Conservation (phyloP, 2,888 invertebrate species). For the Eumacrocentrus americanus region DNA sequence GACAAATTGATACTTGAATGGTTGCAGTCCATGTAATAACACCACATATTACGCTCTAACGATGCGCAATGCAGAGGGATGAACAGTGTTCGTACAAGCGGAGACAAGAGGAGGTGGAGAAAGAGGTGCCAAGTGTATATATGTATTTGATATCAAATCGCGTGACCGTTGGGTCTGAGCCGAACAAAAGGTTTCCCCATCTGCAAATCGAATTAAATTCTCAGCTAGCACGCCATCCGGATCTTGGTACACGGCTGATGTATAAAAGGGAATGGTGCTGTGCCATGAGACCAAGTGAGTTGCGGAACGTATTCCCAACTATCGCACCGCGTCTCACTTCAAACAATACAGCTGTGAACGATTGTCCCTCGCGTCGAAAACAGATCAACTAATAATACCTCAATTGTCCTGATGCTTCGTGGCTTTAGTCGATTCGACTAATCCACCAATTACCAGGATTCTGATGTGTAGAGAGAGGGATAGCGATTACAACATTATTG, state of each 20-base stretch:
- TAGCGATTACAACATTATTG: conserved; percentile 18
- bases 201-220: conserved; percentile 59
- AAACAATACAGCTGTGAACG: conserved; percentile 36
- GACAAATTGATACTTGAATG: too few species aligned
- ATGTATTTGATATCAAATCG: conserved; percentile 47
- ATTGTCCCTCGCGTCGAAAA: conserved; percentile 31
- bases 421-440: too few species aligned
- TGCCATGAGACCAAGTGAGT: conserved; percentile 52
- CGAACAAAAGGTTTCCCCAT: conserved; percentile 58
- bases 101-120: conserved; percentile 16
- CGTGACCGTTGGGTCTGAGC: conserved; percentile 58
- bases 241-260: conserved; percentile 39
- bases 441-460: too few species aligned
- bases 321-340: conserved; percentile 59
- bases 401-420: not conserved
- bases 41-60: too few species aligned
- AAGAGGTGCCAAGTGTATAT: conserved; percentile 25
- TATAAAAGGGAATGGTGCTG: conserved; percentile 52
- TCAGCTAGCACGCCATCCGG: conserved; percentile 56
- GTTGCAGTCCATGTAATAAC: too few species aligned
- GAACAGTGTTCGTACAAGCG: not conserved
- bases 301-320: conserved; percentile 55
- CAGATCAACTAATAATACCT: too few species aligned
- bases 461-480: conserved; percentile 4
- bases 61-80: not conserved